phyloP scores from a whole-genome alignment of 64 coral and sea anemone genomes.

The Pocillopora verrucosa region DNA sequence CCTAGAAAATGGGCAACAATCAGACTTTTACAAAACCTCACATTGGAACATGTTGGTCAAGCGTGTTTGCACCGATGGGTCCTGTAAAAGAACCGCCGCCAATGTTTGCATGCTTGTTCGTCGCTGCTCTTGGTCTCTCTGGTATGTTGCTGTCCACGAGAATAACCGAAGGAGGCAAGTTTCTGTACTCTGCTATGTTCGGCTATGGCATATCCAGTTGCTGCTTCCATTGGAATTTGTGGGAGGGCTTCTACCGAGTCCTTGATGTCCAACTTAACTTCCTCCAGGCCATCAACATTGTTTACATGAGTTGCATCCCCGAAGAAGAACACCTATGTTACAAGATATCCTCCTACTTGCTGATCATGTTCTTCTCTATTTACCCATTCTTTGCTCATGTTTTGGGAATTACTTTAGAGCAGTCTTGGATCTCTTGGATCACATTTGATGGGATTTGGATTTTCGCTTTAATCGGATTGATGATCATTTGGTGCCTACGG shows the following conservation, averaged over 20 bases:
- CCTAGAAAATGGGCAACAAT: conserved; percentile 8
- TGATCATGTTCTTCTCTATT: conserved; percentile 11
- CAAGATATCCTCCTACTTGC: neutral
- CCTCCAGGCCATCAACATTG: conserved; percentile 24
- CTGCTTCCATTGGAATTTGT: conserved; percentile 12
- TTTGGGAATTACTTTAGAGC: neutral
- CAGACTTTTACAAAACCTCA: conserved; percentile 7
- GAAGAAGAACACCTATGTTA: neutral
- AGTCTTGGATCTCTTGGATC: conserved; percentile 19
- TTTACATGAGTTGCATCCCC: conserved; percentile 13
- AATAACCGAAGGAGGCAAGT: conserved; percentile 8
- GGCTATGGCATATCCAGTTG: neutral
- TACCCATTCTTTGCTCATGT: conserved; percentile 27
- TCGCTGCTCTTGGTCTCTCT: conserved; percentile 4
- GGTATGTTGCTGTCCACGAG: conserved; percentile 1
- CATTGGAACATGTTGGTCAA: conserved; percentile 16
- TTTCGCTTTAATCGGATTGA: neutral
- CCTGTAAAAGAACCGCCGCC: conserved; percentile 14
- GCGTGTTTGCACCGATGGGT: neutral
- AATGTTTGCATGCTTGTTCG: conserved; percentile 7
- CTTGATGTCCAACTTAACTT: conserved; percentile 23
- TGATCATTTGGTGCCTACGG: conserved; percentile 4
- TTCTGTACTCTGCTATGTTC: conserved; percentile 5
- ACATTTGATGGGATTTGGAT: conserved; percentile 10
- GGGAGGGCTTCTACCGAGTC: conserved; percentile 17